These are phyloP conservation scores for Bombyx huttoni DNA, from an alignment of 2,888 invertebrate species.

Conservation along the genomic window DNA sequence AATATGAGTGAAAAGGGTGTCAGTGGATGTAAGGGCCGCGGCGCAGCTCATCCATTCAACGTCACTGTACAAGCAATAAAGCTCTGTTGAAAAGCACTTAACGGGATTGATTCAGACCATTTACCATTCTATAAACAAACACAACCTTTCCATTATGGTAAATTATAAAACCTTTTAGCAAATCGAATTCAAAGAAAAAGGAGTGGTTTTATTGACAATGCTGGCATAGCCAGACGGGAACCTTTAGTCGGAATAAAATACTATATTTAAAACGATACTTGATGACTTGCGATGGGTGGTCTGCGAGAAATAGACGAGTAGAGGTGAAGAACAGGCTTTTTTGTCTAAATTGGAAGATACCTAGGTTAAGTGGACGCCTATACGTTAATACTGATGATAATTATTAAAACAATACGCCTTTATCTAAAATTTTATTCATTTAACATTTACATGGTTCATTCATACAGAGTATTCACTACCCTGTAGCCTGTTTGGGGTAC, in stretches of 20 bases:
- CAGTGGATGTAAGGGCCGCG: conserved; percentile 14
- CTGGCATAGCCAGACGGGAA: neutral
- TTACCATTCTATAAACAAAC: conserved; percentile 71
- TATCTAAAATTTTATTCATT: too few relatives aligned
- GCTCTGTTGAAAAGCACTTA: conserved; percentile 70
- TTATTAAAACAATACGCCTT: too few relatives aligned
- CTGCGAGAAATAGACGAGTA: too few relatives aligned
- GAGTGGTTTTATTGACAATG: conserved; percentile 13
- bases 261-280: neutral
- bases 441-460: too few relatives aligned
- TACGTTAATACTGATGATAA: too few relatives aligned
- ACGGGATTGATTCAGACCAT: conserved; percentile 69
- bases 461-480: too few relatives aligned
- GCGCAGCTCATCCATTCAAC: conserved; percentile 37
- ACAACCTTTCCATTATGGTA: conserved; percentile 67
- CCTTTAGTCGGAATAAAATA: neutral
- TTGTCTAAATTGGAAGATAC: too few relatives aligned
- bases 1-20: conserved; percentile 8
- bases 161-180: conserved; percentile 68
- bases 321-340: too few relatives aligned
- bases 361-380: too few relatives aligned
- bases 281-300: too few relatives aligned
- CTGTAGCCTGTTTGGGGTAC: too few relatives aligned
- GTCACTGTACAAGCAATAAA: conserved; percentile 62
- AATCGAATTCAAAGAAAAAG: conserved; percentile 39